Base-by-base conservation (phyloP, 1,140 invertebrate genomes). In the Dinothrombium tinctorium region DNA sequence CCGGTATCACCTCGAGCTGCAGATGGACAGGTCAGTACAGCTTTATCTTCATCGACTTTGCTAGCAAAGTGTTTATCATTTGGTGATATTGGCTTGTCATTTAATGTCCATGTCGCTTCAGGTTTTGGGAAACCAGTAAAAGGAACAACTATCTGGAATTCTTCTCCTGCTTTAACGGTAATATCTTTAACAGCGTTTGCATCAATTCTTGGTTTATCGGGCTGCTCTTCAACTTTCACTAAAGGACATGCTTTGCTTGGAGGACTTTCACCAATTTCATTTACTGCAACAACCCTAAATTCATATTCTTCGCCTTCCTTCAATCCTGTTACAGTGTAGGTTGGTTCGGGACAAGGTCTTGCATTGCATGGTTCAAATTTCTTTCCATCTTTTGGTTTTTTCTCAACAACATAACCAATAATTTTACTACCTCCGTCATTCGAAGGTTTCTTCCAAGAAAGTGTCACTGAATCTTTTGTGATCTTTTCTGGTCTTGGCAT, bases 281-380 rank as follows among this genome's bases (percentile, higher is more conserved):
- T 99, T 37, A 92, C 73, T 40, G 92, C 92, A 47, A 80, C 71
- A 32, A 98, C 75, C 47, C 92, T 68, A 62, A 96, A 98, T 62
- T 95, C 86, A 52, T 92, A 92, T 56, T 94, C 83, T 47, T 83
- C 74, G 5, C 84, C 82, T 64, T 95, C 86, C 40, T 74, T 82
- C 8, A 98, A 64, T 46, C 78, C 76, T 3, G 81, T 74, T 12
- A 73, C 67, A 35, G 74, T 82, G 55, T 75, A 77, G 2, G 80
- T 67, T 9, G 71, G 73, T 20, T 69, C 67, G 22, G 71, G 69
- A 42, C 82, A 71, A 33, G 77, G 76, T 17, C 73, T 61, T 19
- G 72, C 69, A 53, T 86, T 83, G 31, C 79, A 76, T 49, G 78
- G 73, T 37, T 69, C 53, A 69, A 5, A 89, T 89, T 55, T 60